Conservation (phyloP, 2,888 invertebrate genomes). For the Lasioglossum vierecki region DNA sequence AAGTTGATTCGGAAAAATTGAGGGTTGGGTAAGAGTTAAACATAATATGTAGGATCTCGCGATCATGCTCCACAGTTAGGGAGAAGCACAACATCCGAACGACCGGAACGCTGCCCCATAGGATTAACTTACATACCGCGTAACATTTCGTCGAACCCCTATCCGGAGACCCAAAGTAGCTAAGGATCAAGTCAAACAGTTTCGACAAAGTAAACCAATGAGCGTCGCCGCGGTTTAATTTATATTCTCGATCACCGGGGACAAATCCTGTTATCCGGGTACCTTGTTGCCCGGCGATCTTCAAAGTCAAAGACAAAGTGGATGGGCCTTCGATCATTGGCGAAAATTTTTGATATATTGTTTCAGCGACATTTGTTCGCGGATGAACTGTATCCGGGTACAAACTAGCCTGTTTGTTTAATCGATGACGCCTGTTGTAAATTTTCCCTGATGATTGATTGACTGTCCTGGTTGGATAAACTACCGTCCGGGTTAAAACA, state of each 20-base stretch:
- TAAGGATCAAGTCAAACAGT: constrained; percentile 3
- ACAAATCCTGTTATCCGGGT: not conserved
- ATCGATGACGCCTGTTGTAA: not conserved
- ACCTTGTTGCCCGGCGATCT: not conserved
- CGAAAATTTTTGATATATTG: not conserved
- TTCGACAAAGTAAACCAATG: not conserved
- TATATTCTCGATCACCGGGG: constrained; percentile 5
- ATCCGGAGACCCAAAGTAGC: not conserved
- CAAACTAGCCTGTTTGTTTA: not conserved
- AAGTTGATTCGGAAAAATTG: not conserved
- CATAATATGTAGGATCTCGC: not conserved
- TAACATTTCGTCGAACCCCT: constrained; percentile 3
- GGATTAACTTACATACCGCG: constrained; percentile 14
- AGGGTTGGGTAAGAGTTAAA: not conserved
- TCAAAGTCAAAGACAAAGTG: not conserved
- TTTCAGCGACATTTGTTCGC: not conserved
- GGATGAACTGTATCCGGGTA: not conserved
- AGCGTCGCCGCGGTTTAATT: constrained; percentile 16
- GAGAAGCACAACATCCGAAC: constrained; percentile 3
- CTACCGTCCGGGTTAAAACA: not conserved
- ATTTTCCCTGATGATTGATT: not conserved
- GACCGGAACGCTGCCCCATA: not conserved
- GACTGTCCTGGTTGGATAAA: not conserved
- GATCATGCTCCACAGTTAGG: not conserved
- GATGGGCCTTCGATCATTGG: not conserved